Base-by-base conservation (phyloP, 1,140 invertebrate genomes). In the Bombus pyrosoma region DNA sequence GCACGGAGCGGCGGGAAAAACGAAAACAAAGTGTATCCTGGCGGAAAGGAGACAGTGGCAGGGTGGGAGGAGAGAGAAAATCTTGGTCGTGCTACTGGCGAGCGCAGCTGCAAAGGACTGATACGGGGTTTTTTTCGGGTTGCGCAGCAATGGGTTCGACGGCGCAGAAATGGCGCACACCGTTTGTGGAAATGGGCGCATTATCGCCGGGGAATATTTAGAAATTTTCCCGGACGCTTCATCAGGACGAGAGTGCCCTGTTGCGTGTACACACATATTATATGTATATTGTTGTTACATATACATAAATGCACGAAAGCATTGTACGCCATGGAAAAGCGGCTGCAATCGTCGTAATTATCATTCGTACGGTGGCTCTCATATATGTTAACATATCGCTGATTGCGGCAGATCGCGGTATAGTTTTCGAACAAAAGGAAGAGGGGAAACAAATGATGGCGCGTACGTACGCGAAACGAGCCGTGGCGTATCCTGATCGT, bases 281-380 rank as follows among this genome's bases (percentile, higher is more conserved):
- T 59, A 15, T n/a, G 64, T 18, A 66, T 34, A 4, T 6, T 4
- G 12, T 62, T 47, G 39, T 34, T 43, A 2, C 3, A 28, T 37
- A 62, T 53, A 13, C 10, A 62, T 32, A 69, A 62, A n/a, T 47
- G n/a, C 43, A 8, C 57, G 34, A 64, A 25, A 25, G 76, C 75
- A 72, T 81, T 59, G 80, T 59, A 22, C 25, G 34, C 13, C n/a
- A 39, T 85, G 57, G 43, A 80, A 85, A 83, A 79, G 32, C 68
- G 43, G 22, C 5, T 12, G 57, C 76, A 64, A 85, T 85, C 39
- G 68, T 80, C 32, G 83, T 80, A 39, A 85, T 80, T 85, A 85
- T 85, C 57, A 72, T 72, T 80, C 68, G 53, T 73, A 69, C 53
- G 5, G 47, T 4, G n/a, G 47, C 28, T 72, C n/a, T 12, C 79